Conservation (phyloP, 2,113 vertebrate species). For the Oceanodroma tethys region DNA sequence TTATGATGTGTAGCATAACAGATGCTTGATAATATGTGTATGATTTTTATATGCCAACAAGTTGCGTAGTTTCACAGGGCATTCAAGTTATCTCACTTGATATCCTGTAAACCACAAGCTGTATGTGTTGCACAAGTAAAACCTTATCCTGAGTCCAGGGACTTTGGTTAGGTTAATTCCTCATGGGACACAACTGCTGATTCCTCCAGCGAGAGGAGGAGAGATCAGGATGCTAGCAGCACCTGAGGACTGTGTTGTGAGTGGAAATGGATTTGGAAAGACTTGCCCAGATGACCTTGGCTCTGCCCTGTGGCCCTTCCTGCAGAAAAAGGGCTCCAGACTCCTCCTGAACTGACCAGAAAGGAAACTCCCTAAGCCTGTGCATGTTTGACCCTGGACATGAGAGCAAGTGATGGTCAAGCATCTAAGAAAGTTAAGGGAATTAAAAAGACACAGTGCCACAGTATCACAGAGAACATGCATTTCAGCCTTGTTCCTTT, state of each 20-base stretch:
- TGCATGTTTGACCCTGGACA: neutral
- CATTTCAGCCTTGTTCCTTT: neutral
- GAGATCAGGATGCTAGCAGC: neutral
- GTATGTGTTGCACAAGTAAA: neutral
- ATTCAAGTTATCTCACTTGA: neutral
- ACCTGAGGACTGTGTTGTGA: neutral
- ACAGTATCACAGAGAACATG: neutral
- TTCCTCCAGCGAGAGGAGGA: neutral
- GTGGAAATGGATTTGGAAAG: neutral
- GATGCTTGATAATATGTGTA: slow-evolving; percentile 14
- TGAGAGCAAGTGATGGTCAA: neutral
- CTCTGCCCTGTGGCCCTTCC: neutral
- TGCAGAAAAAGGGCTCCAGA: neutral
- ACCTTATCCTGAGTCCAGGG: neutral
- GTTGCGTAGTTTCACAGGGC: neutral
- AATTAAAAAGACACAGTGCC: neutral
- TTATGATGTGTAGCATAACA: neutral
- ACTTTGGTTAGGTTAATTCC: neutral
- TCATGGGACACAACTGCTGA: neutral
- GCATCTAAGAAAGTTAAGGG: neutral
- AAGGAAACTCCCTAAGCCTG: neutral
- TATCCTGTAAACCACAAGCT: neutral
- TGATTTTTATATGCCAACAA: slow-evolving; percentile 8
- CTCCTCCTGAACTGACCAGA: neutral
- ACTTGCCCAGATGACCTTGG: neutral